phyloP scores from a whole-genome alignment of 64 coral and sea anemone species.

The Stichodactyla helianthus region DNA sequence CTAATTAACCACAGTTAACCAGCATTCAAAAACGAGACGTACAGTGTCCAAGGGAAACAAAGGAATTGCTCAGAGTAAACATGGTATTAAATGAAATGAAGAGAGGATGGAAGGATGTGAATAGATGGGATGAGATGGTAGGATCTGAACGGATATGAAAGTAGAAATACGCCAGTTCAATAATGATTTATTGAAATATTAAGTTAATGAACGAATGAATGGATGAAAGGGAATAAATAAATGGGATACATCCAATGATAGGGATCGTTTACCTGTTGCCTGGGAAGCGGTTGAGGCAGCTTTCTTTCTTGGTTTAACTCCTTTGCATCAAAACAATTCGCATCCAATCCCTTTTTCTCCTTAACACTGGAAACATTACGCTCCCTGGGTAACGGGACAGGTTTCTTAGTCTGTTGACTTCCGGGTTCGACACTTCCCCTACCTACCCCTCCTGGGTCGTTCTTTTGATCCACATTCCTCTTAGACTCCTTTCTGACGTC shows the following conservation, averaged over 20 bases:
- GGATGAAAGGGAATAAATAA: background rate
- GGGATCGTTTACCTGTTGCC: background rate
- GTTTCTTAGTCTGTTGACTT: background rate
- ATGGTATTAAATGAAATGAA: no score
- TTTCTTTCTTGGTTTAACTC: background rate
- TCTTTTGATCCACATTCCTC: background rate
- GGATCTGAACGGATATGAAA: no score
- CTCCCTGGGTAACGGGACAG: constrained; percentile 1
- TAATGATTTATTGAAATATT: no score
- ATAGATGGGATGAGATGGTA: no score
- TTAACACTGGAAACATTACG: background rate
- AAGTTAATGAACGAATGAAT: background rate
- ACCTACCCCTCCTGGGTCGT: background rate
- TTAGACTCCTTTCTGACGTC: background rate
- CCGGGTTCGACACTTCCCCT: background rate
- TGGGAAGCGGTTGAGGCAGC: constrained; percentile 5
- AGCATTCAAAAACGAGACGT: no score
- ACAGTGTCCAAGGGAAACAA: no score
- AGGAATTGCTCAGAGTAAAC: no score
- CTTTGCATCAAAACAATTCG: background rate
- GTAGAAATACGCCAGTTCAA: no score
- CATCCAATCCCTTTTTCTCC: background rate
- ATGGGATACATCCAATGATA: background rate
- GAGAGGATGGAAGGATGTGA: no score
- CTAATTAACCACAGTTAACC: no score